A percentile compares a stretch with the other conserved stretches of the same genome.
phyloP scores from a whole-genome alignment of 2,113 vertebrate species.

The Mus pahari region DNA sequence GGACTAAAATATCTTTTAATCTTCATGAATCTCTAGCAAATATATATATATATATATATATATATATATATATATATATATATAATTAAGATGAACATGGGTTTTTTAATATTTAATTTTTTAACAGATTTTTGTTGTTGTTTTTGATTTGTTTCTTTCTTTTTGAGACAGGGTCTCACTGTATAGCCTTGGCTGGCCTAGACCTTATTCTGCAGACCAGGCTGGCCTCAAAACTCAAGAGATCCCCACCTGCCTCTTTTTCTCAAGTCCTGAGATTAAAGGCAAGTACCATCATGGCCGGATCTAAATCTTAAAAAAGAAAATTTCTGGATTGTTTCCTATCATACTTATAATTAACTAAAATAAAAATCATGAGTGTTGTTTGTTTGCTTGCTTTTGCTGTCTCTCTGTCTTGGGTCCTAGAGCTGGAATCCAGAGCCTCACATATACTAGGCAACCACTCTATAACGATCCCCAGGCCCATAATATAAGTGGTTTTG shows the following conservation, averaged over 20 bases:
- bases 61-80: conserved; percentile 12
- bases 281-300: neutral
- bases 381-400: neutral
- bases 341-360: neutral
- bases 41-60: neutral
- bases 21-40: conserved; percentile 26
- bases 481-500: neutral
- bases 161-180: neutral
- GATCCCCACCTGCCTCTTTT: neutral
- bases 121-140: neutral
- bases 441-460: neutral
- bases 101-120: neutral
- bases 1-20: neutral
- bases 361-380: neutral
- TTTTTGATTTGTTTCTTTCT: neutral
- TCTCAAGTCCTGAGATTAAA: neutral
- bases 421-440: neutral
- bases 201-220: neutral
- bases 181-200: neutral
- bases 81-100: neutral
- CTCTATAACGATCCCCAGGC: neutral
- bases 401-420: neutral
- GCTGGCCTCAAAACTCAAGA: neutral
- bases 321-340: neutral
- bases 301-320: neutral